Base-by-base conservation (phyloP, 2,797 vertebrate species). In the Strix occidentalis region DNA sequence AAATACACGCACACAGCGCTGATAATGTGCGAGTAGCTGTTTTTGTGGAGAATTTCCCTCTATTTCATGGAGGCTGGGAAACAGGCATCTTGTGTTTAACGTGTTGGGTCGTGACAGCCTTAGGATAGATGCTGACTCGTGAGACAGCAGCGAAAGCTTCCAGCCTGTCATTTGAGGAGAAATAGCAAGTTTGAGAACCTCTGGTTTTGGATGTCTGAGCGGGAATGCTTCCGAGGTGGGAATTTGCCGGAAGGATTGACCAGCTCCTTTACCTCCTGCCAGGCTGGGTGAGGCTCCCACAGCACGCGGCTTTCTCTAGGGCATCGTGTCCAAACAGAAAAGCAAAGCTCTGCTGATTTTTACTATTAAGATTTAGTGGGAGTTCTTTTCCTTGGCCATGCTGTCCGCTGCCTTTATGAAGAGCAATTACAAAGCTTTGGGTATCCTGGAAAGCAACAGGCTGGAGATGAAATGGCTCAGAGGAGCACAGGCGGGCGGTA, bases 321-420 rank as follows among this genome's bases (percentile, higher is more conserved):
- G 70, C 54, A 14, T 53, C 17, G 15, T 31, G 64, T 93, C 91
- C 88, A 91, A 93, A 92, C 16, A 17, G 84, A 25, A 93, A 91
- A 94, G 93, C 35, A 68, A 93, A 96, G 92, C 79, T 94, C 94
- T 82, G 88, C 71, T 94, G 94, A 50, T 77, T 95, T 95, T 95
- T 92, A 89, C 90, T 84, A 94, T 92, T 87, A 93, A 96, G 91
- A 97, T 96, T 96, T 96, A 94, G 88, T 37, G 56, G 95, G 87
- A 94, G 96, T 93, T 97, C 90, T 95, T 95, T 96, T 97, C 96
- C 96, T 63, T 86, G 92, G 97, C 95, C 72, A 65, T 96, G 33
- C 63, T 57, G 76, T 82, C 96, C 72, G 10, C 93, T 17, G 28
- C 94, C 68, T 92, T 96, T 95, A 95, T 79, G 93, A 97, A 91